phyloP scores from a whole-genome alignment of 2,888 invertebrate species.

The Epinotia brunnichana region DNA sequence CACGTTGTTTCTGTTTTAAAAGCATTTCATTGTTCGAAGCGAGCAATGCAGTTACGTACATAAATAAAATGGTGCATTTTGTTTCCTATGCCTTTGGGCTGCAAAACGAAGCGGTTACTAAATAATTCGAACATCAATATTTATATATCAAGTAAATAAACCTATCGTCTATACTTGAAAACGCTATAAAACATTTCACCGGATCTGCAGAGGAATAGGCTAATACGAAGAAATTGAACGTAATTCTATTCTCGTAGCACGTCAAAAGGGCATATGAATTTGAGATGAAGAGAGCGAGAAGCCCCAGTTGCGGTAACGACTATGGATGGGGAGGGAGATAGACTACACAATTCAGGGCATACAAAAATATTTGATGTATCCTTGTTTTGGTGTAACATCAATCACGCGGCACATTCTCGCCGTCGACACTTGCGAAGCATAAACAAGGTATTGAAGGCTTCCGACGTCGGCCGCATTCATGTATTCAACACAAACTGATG shows the following conservation, averaged over 20 bases:
- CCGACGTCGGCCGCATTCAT: conserved; percentile 69
- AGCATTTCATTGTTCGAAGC: conserved; percentile 81
- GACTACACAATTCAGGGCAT: conserved; percentile 56
- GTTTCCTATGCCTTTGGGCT: conserved; percentile 76
- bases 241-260: conserved; percentile 30
- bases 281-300: conserved; percentile 31
- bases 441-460: conserved; percentile 72
- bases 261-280: conserved; percentile 37
- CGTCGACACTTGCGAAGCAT: conserved; percentile 68
- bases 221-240: conserved; percentile 30
- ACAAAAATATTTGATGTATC: conserved; percentile 70
- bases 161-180: conserved; percentile 6
- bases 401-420: conserved; percentile 68
- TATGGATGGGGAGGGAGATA: conserved; percentile 52
- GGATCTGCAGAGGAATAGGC: conserved; percentile 11
- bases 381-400: conserved; percentile 70
- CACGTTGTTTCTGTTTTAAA: conserved; percentile 79
- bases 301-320: conserved; percentile 46
- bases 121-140: conserved; percentile 61
- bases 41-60: conserved; percentile 74
- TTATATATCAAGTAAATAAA: conserved; percentile 9
- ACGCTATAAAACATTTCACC: background rate
- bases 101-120: conserved; percentile 72
- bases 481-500: conserved; percentile 68
- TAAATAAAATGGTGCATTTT: conserved; percentile 78